Evolutionary conservation across 2,888 invertebrate genomes (phyloP), one percentile per base, ranked within the genome.

Genomic region (Hedychridium roseum): DNA sequence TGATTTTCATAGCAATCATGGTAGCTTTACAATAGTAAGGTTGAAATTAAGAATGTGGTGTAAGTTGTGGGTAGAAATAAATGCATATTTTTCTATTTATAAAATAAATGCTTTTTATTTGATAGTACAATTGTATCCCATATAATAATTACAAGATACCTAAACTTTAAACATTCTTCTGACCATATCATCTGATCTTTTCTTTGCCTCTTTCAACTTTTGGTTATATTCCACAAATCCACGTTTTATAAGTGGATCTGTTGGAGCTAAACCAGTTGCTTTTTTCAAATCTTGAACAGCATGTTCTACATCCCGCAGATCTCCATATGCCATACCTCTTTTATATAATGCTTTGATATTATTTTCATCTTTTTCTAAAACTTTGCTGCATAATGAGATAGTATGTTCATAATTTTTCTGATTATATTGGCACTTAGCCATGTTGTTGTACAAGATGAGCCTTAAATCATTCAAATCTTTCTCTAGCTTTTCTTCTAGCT

Each of bases 391-490:
- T 7, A 92, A 82, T 27, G 83, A 80, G 20, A 90, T 73, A 0
- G 87, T 88, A 50, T 87, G 85, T 3, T 85, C 82, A 75, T 85
- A 89, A 57, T 88, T 87, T 6, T 86, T 78, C 52, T 83, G 83
- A 54, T 86, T 86, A 14, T 92, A 81, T 64, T 92, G 89, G 72
- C 93, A 92, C 34, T 89, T 88, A 0, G 93, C 90, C 72, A 94
- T 80, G 78, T 95, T 95, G 60, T 90, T 89, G 72, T 89, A 91
- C 5, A 93, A 80, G 60, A 85, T 86, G 6, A 86, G 79, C 73
- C 89, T 86, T 5, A 90, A 74, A 40, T 80, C 79, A 26, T 83
- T 73, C 56, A 90, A 80, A 5, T 80, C 74, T 0, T 82, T 66
- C 20, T 73, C 68, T 18, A 85, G 79, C 4, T 86, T 78, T 4